Conservation (phyloP, 1,140 invertebrate genomes). For the Lepidostoma basale region DNA sequence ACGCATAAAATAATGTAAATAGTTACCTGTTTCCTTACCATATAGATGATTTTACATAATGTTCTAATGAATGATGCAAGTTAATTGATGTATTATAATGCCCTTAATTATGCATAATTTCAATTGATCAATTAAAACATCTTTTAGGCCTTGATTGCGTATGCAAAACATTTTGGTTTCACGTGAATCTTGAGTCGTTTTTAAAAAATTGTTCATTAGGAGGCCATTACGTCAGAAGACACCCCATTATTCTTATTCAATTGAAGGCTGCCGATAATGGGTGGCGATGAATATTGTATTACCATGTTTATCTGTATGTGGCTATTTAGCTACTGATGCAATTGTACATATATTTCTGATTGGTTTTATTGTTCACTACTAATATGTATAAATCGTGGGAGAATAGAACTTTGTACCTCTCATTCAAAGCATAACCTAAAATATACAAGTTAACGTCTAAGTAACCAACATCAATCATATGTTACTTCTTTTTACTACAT, state of each 20-base stretch:
- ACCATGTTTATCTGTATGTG: background rate
- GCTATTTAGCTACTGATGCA: slow-evolving; percentile 2
- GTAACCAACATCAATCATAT: too few species aligned
- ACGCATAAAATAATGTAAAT: too few species aligned
- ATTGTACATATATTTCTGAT: background rate
- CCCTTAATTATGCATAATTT: slow-evolving; percentile 2
- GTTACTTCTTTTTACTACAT: too few species aligned
- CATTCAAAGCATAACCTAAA: too few species aligned
- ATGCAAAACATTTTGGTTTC: slow-evolving; percentile 13
- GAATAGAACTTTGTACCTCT: too few species aligned
- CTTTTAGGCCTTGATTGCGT: slow-evolving; percentile 21
- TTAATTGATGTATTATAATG: background rate
- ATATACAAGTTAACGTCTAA: too few species aligned
- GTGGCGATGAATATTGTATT: background rate
- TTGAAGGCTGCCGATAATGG: slow-evolving; percentile 20
- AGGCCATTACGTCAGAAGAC: background rate
- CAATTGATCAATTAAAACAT: slow-evolving; percentile 12
- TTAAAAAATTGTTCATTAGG: background rate
- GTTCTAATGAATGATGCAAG: too few species aligned
- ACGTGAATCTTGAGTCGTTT: slow-evolving; percentile 4
- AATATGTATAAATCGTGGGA: slow-evolving; percentile 9
- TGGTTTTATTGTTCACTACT: slow-evolving; percentile 7
- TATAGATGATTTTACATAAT: too few species aligned
- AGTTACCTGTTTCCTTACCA: too few species aligned
- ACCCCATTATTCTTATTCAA: slow-evolving; percentile 18